Conservation (phyloP, 1,140 invertebrate species). For the Drosophila nasuta region DNA sequence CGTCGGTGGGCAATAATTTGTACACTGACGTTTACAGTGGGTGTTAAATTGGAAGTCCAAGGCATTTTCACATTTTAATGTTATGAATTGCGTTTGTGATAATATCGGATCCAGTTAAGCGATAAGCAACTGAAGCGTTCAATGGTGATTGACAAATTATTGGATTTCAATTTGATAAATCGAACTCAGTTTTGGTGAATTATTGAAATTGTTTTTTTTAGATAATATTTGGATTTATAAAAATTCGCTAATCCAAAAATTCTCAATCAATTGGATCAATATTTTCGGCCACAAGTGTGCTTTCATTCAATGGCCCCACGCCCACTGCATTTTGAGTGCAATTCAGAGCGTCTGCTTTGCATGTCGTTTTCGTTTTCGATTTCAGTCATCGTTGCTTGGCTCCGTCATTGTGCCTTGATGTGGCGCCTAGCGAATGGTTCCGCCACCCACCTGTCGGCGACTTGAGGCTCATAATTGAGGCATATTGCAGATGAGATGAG, state of each 20-base stretch:
- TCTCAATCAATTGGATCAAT: neutral
- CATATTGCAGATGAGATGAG: neutral
- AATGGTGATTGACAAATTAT: slow-evolving; percentile 18
- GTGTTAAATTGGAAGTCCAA: slow-evolving; percentile 57
- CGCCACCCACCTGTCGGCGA: slow-evolving; percentile 53
- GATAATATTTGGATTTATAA: neutral
- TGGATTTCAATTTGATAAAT: neutral
- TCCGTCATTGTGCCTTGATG: neutral
- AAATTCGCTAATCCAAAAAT: neutral
- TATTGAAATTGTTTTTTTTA: neutral
- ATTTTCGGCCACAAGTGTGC: slow-evolving; percentile 4
- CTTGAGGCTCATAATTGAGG: slow-evolving; percentile 4
- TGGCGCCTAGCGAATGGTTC: slow-evolving; percentile 12
- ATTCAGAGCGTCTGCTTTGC: slow-evolving; percentile 38
- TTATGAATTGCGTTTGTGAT: slow-evolving; percentile 6
- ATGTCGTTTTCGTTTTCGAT: slow-evolving; percentile 47
- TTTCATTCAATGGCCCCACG: neutral
- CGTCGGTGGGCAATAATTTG: slow-evolving; percentile 54
- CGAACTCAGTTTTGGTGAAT: neutral
- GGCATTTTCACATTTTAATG: slow-evolving; percentile 1
- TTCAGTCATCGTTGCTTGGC: slow-evolving; percentile 48
- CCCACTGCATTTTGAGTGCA: slow-evolving; percentile 16
- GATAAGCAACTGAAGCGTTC: slow-evolving; percentile 12
- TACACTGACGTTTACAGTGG: slow-evolving; percentile 64
- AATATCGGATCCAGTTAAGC: neutral